Conservation (phyloP, 2,113 vertebrate genomes). For the Balaenoptera acutorostrata region DNA sequence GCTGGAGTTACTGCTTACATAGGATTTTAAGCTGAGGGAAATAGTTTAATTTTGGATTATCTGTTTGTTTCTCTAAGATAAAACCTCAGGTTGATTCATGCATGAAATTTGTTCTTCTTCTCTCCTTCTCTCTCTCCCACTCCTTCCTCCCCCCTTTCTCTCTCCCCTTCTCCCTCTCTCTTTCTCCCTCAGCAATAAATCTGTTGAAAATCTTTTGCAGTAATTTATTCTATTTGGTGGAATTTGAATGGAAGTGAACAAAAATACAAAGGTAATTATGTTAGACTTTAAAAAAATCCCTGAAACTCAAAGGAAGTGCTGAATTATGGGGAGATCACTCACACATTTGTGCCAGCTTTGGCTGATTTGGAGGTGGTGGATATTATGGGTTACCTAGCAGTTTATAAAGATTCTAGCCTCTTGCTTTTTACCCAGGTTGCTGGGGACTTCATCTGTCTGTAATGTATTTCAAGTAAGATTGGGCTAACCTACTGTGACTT, state of each 20-base stretch:
- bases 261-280: not conserved
- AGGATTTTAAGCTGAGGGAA: not conserved
- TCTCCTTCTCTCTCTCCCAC: not conserved
- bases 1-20: not conserved
- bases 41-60: slow-evolving; percentile 26
- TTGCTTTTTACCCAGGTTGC: not conserved
- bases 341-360: not conserved
- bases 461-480: not conserved
- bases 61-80: not conserved
- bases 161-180: too few relatives aligned
- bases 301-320: not conserved
- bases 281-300: not conserved
- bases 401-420: not conserved
- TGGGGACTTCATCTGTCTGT: not conserved
- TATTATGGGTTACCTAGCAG: not conserved
- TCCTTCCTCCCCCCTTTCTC: too few relatives aligned
- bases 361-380: not conserved
- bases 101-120: not conserved
- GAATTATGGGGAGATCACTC: not conserved
- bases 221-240: not conserved
- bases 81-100: not conserved
- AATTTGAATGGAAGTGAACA: not conserved
- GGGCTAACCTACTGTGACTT: not conserved
- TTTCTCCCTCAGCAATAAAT: not conserved
- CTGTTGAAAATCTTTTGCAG: not conserved